Percentiles rank a stretch among this genome's conserved stretches.
These are phyloP conservation scores for Protobothrops flavoviridis DNA, from an alignment of 2,113 vertebrate species.

Conservation along the genomic window DNA sequence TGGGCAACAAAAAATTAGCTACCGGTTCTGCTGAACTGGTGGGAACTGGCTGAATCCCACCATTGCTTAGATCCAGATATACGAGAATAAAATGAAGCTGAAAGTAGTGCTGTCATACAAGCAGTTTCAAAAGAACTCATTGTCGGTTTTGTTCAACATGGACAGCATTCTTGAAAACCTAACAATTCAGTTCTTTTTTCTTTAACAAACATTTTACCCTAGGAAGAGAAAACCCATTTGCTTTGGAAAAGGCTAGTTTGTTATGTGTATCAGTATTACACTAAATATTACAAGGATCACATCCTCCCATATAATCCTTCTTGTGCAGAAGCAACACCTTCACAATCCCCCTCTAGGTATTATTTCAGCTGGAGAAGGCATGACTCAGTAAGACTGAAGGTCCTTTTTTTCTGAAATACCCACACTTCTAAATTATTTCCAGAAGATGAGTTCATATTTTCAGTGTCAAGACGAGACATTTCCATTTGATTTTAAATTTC, in stretches of 20 bases:
- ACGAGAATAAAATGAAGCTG: neutral
- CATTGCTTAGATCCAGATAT: neutral
- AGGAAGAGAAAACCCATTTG: neutral
- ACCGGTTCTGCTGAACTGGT: too few species aligned
- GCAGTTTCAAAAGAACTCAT: neutral
- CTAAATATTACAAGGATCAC: neutral
- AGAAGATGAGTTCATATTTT: neutral
- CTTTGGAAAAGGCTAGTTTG: neutral
- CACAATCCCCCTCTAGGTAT: neutral
- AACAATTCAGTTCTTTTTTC: neutral
- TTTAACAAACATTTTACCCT: neutral
- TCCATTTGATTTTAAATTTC: neutral
- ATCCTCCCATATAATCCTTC: neutral
- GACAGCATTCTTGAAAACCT: neutral
- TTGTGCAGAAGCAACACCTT: neutral
- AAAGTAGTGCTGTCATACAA: neutral
- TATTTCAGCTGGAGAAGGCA: neutral
- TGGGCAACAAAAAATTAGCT: too few species aligned
- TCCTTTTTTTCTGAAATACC: too few species aligned
- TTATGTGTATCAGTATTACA: neutral
- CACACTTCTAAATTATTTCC: neutral
- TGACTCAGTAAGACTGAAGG: neutral
- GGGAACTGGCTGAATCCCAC: too few species aligned
- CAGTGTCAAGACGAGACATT: neutral
- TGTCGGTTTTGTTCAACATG: neutral